Evolutionary conservation across 2,113 vertebrate species (phyloP).

Genomic region (Strix aluco): DNA sequence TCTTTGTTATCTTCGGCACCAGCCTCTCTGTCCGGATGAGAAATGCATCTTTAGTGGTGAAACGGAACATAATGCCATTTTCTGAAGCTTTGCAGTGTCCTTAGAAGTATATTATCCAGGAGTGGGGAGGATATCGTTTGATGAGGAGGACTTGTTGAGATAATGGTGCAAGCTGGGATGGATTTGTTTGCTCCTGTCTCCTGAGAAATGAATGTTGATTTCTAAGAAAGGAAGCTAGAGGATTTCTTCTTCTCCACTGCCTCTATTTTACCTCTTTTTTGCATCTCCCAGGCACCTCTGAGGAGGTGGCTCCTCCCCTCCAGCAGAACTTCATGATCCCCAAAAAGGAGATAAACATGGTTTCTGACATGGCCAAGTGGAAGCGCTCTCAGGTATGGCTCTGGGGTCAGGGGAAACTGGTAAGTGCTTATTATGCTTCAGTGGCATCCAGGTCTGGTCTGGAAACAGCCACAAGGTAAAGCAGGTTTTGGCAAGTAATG

Average conservation of each 20-base stretch:
- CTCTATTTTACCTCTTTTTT: neutral
- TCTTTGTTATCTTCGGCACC: neutral
- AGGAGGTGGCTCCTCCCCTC: slow-evolving; percentile 74
- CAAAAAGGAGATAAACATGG: slow-evolving; percentile 93
- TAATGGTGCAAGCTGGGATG: neutral
- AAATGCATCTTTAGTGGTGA: neutral
- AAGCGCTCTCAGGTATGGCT: slow-evolving; percentile 89
- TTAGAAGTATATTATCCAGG: neutral
- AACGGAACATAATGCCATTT: neutral
- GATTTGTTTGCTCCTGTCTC: neutral
- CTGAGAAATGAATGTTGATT: neutral
- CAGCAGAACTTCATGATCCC: slow-evolving; percentile 84
- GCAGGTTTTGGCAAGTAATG: neutral
- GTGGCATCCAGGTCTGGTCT: neutral
- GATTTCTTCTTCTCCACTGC: neutral
- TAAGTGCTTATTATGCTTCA: neutral
- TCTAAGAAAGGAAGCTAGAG: neutral
- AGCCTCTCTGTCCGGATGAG: neutral
- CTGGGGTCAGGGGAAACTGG: neutral
- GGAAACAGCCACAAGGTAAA: neutral
- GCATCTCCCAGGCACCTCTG: slow-evolving; percentile 75
- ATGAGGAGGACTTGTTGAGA: neutral
- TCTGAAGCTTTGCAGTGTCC: neutral
- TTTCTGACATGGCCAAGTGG: slow-evolving; percentile 97
- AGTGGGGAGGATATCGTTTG: neutral